Conservation (phyloP, 2,113 vertebrate species). For the Oxyura jamaicensis region DNA sequence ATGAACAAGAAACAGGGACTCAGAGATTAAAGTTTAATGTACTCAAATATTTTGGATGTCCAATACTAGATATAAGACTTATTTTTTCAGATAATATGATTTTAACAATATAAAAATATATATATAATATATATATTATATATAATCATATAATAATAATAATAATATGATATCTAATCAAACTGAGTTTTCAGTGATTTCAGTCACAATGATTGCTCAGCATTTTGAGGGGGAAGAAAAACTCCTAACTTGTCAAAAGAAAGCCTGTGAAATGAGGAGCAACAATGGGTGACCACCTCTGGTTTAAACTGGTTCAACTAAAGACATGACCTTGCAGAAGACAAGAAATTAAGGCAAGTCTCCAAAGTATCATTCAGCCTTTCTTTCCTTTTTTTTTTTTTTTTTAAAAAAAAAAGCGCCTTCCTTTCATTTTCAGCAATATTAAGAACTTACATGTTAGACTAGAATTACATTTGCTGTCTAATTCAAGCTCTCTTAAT, state of each 20-base stretch:
- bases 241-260: background rate
- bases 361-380: background rate
- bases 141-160: no score
- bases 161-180: background rate
- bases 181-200: background rate
- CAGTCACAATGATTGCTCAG: background rate
- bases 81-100: background rate
- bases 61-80: background rate
- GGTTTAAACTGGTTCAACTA: background rate
- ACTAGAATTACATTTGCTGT: background rate
- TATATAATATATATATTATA: no score
- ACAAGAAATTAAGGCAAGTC: background rate
- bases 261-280: slow-evolving; percentile 8
- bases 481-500: slow-evolving; percentile 7
- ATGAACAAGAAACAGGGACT: background rate
- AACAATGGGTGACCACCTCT: background rate
- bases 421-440: background rate
- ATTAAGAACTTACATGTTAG: background rate
- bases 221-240: background rate
- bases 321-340: slow-evolving; percentile 37
- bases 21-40: background rate
- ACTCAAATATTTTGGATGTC: background rate
- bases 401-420: background rate
- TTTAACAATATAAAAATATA: background rate
- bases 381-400: background rate